phyloP scores from a whole-genome alignment of 2,113 vertebrate species.

The Buteo buteo region DNA sequence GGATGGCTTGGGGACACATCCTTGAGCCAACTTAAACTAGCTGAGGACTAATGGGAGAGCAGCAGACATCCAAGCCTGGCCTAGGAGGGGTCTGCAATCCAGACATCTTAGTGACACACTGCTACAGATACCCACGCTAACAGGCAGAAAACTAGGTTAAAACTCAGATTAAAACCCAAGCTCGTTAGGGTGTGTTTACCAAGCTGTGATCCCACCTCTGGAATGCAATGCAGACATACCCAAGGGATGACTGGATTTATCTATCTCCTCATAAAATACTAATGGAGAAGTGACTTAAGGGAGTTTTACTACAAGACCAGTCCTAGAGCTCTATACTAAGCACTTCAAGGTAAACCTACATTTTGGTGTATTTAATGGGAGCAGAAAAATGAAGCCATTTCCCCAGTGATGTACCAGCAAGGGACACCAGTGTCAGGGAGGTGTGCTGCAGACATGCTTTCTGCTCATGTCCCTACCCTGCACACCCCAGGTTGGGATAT shows the following conservation, averaged over 20 bases:
- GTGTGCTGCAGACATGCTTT: background rate
- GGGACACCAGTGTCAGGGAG: background rate
- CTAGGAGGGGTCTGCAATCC: background rate
- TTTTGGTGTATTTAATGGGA: background rate
- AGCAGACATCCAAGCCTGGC: background rate
- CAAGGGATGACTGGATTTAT: background rate
- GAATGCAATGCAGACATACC: background rate
- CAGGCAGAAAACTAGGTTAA: background rate
- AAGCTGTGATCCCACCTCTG: background rate
- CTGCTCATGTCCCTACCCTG: background rate
- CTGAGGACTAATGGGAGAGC: background rate
- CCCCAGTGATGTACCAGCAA: background rate
- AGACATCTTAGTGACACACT: background rate
- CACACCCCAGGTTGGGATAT: background rate
- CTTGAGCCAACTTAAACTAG: background rate
- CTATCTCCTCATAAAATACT: background rate
- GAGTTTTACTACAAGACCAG: background rate
- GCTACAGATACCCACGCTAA: background rate
- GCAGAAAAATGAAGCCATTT: background rate
- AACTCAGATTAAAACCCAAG: background rate
- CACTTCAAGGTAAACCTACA: background rate
- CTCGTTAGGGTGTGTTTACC: background rate
- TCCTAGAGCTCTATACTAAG: background rate
- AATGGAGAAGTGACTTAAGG: background rate
- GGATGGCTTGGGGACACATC: background rate